Percentiles rank a stretch among this genome's conserved stretches.
These are phyloP conservation scores for Oscheius sp. DNA, from an alignment of 2,888 invertebrate species.

Conservation along the genomic window DNA sequence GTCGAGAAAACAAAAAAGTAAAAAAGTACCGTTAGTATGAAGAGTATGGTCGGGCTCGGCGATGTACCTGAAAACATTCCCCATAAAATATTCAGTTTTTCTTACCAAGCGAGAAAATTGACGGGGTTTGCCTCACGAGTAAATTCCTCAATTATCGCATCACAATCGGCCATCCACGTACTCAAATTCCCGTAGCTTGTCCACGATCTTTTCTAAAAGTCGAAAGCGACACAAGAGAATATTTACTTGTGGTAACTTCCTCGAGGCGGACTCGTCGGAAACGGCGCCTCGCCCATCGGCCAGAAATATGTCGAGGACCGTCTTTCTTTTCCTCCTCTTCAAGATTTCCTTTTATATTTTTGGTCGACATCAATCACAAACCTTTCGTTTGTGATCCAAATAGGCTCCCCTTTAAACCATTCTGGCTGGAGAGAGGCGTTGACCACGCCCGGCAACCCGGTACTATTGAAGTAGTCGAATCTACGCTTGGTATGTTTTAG, in stretches of 20 bases:
- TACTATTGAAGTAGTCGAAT: slow-evolving; percentile 56
- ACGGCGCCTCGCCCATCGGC: slow-evolving; percentile 55
- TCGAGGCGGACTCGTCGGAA: slow-evolving; percentile 43
- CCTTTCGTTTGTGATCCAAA: slow-evolving; percentile 57
- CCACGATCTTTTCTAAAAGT: slow-evolving; percentile 44
- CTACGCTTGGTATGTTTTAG: slow-evolving; percentile 16
- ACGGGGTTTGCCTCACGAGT: slow-evolving; percentile 65
- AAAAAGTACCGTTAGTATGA: slow-evolving; percentile 74
- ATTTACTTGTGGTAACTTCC: slow-evolving; percentile 43
- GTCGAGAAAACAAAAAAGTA: no score
- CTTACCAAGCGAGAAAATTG: slow-evolving; percentile 73
- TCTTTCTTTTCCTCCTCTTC: slow-evolving; percentile 32
- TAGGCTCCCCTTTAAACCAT: slow-evolving; percentile 54
- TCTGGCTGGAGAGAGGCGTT: slow-evolving; percentile 42
- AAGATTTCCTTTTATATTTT: no score
- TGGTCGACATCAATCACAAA: neutral
- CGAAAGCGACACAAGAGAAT: neutral
- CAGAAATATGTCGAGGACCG: slow-evolving; percentile 52
- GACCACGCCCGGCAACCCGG: slow-evolving; percentile 45
- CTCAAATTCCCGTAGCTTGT: slow-evolving; percentile 48
- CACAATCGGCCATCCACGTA: slow-evolving; percentile 68
- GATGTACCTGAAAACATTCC: slow-evolving; percentile 65
- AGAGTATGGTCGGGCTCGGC: slow-evolving; percentile 74
- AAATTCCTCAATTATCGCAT: slow-evolving; percentile 65
- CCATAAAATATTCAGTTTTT: no score